Evolutionary conservation across 1,140 invertebrate genomes (phyloP).

Genomic region (Drosophila ironensis): DNA sequence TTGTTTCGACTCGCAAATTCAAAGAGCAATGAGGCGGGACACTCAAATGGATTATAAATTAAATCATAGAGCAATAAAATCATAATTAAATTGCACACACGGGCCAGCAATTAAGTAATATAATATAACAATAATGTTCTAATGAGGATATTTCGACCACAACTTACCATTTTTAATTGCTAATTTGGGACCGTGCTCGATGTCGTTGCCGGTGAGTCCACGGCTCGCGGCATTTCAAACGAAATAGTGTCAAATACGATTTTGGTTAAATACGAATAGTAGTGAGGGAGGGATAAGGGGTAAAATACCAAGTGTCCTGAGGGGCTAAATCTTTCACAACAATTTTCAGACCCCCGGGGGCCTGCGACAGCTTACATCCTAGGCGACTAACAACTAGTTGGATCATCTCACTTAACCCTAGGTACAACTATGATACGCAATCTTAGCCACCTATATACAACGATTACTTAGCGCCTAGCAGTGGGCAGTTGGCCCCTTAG

Average conservation of each 20-base stretch:
- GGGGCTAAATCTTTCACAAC: slow-evolving; percentile 18
- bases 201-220: not conserved
- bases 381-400: not conserved
- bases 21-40: not conserved
- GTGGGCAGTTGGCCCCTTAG: slow-evolving; percentile 29
- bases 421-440: slow-evolving; percentile 43
- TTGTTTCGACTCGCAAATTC: not conserved
- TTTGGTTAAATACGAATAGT: not conserved
- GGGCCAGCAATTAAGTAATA: slow-evolving; percentile 18
- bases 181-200: slow-evolving; percentile 36
- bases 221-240: slow-evolving; percentile 56
- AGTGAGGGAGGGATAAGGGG: not conserved
- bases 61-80: slow-evolving; percentile 64
- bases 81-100: slow-evolving; percentile 40
- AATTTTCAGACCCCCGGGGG: not conserved
- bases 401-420: slow-evolving; percentile 32
- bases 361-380: not conserved
- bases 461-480: slow-evolving; percentile 42
- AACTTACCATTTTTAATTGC: slow-evolving; percentile 61
- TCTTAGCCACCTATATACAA: slow-evolving; percentile 64
- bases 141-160: slow-evolving; percentile 30
- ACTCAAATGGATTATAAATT: slow-evolving; percentile 42
- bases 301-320: not conserved
- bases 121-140: slow-evolving; percentile 25
- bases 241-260: slow-evolving; percentile 6